phyloP scores from a whole-genome alignment of 53 echinoderm and acorn worm species.

The Antedon mediterranea region DNA sequence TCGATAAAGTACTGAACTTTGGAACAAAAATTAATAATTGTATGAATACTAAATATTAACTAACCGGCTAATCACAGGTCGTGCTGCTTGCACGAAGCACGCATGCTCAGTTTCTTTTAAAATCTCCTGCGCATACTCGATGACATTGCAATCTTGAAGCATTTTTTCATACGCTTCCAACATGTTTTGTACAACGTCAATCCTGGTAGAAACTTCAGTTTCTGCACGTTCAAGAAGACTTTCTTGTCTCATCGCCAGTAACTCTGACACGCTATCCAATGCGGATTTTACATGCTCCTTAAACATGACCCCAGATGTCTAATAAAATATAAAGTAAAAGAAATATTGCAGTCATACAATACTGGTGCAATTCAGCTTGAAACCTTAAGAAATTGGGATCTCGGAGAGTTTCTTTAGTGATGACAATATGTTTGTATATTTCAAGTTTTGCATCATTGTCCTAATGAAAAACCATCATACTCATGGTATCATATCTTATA shows the following conservation, averaged over 20 bases:
- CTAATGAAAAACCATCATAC: too few relatives aligned
- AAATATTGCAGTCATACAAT: too few relatives aligned
- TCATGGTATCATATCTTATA: too few relatives aligned
- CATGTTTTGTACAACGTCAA: slow-evolving; percentile 20
- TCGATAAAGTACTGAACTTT: too few relatives aligned
- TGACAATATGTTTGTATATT: too few relatives aligned
- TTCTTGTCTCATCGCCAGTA: slow-evolving; percentile 9
- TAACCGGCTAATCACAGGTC: slow-evolving; percentile 30
- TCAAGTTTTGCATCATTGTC: too few relatives aligned
- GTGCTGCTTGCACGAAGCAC: slow-evolving; percentile 40
- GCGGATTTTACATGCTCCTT: background rate
- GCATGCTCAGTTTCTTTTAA: slow-evolving; percentile 49
- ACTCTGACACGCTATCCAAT: background rate
- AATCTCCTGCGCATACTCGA: slow-evolving; percentile 46
- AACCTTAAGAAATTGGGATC: too few relatives aligned
- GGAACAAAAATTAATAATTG: too few relatives aligned
- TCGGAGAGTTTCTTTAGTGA: too few relatives aligned
- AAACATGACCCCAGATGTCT: background rate
- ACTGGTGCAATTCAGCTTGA: too few relatives aligned
- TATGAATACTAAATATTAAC: background rate
- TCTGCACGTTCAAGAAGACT: slow-evolving; percentile 31
- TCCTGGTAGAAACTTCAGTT: slow-evolving; percentile 31
- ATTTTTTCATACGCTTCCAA: slow-evolving; percentile 25
- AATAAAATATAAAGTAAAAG: background rate
- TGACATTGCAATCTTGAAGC: slow-evolving; percentile 31